Conservation (phyloP, 1,140 invertebrate species). For the Planococcus citri region DNA sequence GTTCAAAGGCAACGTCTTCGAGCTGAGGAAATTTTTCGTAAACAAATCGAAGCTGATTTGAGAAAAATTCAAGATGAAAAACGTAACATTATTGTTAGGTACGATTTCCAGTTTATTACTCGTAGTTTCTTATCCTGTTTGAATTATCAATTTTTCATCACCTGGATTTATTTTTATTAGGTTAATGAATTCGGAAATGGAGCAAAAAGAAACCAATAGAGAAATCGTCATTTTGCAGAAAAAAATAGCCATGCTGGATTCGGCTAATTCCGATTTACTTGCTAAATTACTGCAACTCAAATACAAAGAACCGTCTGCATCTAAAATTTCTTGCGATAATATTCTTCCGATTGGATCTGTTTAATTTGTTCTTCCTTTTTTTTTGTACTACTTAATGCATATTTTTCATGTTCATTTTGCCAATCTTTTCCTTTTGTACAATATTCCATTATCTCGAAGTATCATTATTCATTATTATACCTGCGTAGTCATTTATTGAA, state of each 20-base stretch:
- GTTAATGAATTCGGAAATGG: conserved; percentile 30
- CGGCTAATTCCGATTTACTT: conserved; percentile 32
- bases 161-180: conserved; percentile 24
- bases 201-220: conserved; percentile 27
- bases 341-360: neutral
- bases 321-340: conserved; percentile 26
- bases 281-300: conserved; percentile 31
- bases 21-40: conserved; percentile 33
- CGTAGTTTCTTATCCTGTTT: too few species aligned
- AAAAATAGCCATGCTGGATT: conserved; percentile 31
- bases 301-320: conserved; percentile 27
- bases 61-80: conserved; percentile 32
- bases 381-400: too few species aligned
- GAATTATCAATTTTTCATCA: neutral
- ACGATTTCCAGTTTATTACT: conserved; percentile 20
- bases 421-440: too few species aligned
- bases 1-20: conserved; percentile 31
- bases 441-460: too few species aligned
- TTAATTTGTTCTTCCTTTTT: too few species aligned
- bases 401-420: too few species aligned
- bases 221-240: conserved; percentile 27
- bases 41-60: conserved; percentile 32
- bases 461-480: too few species aligned
- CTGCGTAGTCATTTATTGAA: too few species aligned
- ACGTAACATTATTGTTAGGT: conserved; percentile 30